Evolutionary conservation across 2,888 invertebrate species (phyloP), one percentile per base, ranked within the genome.

Genomic region (Lasius platythorax): DNA sequence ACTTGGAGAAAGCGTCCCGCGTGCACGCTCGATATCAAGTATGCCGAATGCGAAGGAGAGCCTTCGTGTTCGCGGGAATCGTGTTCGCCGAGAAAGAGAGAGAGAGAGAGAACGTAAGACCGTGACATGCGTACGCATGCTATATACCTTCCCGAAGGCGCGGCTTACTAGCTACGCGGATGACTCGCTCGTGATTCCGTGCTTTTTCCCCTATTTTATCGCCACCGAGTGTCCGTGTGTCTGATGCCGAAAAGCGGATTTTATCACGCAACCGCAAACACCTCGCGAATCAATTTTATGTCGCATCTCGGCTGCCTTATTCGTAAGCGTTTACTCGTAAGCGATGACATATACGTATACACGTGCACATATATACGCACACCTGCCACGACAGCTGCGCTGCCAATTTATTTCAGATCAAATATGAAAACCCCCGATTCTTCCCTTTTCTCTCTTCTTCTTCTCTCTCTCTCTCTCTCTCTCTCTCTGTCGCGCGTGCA

Each of bases 321-420:
- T 58, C 87, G 91, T 53, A 53, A 8, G 87, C n/a, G 50, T 30
- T 43, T 30, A 68, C 11, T 11, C 91, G 23, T 23, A 23, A 23
- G 23, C 23, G 91, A 92, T 91, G 91, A 89, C 90, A 37, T 37
- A 37, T 3, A 37, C 37, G 5, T 37, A 37, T 37, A n/a, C 53
- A 23, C 23, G 23, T 23, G 23, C 23, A 8, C 18, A 18, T 2
- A 15, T n/a, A n/a, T 8, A n/a, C 53, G 18, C n/a, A n/a, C 53
- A 90, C 91, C 89, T 91, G 82, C 18, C 91, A 84, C 92, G 93
- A 93, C 94, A 94, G 94, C 94, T 94, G 94, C 92, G 94, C 92
- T 91, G 89, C 90, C 93, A 93, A 94, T 94, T 94, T 94, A 94
- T 94, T 94, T 94, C 93, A 91, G 93, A 94, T 93, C 93, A 92